Evolutionary conservation across 2,797 vertebrate genomes (phyloP), one percentile per base, ranked within the genome.

Genomic region (Arremon brunneinucha): DNA sequence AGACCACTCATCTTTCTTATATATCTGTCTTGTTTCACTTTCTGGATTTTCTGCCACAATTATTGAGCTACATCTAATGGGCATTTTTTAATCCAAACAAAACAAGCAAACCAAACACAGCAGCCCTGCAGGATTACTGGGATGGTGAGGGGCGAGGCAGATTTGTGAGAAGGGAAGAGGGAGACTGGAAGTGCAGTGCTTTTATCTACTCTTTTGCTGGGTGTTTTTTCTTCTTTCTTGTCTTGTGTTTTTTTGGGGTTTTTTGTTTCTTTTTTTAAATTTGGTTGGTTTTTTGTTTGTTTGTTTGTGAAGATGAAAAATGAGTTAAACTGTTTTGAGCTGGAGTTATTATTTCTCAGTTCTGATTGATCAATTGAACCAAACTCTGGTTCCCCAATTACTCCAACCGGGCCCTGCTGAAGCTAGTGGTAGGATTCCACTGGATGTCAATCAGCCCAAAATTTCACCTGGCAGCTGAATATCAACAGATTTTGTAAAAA

Each of bases 1-100:
- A 4, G 47, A 28, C 14, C 32, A n/a, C 32, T 74, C 49, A n/a
- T 60, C 63, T 77, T 70, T 83, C 68, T 77, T 69, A 47, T 14
- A 7, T 46, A 65, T 84, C 30, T 82, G 55, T 27, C 37, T 60
- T 74, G 50, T 81, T 94, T 86, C 74, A 72, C 63, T 82, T 86
- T 65, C 63, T 65, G 67, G 80, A 82, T 52, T 86, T 94, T 59
- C 83, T 90, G 85, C 35, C 43, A 59, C 62, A 24, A 4, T 47
- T 92, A 83, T 81, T 68, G 82, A 94, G 44, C 87, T 94, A 83
- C 72, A 64, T 32, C 28, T 87, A 80, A 63, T 57, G 53, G 21
- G 34, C 55, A 43, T 82, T 89, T 90, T 89, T 67, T 67, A 94
- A 60, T 77, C 37, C 60, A 89, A 83, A 87, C 68, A 87, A 85